These are phyloP conservation scores for Stenodema calcarata DNA, from an alignment of 2,888 invertebrate species.

Conservation along the genomic window DNA sequence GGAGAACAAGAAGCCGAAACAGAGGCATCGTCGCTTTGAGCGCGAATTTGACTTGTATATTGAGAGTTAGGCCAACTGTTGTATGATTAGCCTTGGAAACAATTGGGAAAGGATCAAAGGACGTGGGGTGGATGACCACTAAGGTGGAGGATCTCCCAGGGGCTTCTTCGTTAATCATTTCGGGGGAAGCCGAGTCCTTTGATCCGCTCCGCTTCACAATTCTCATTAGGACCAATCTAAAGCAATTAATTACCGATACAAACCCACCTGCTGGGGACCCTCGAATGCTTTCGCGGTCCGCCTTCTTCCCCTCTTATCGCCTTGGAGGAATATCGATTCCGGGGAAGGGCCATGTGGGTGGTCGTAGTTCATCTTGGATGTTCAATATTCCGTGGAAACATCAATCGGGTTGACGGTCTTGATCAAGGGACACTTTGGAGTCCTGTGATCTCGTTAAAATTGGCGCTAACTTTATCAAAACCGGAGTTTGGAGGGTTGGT, in stretches of 20 bases:
- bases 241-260: conserved; percentile 51
- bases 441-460: background rate
- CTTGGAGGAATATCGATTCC: background rate
- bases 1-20: conserved; percentile 34
- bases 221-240: conserved; percentile 49
- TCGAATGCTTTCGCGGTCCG: background rate
- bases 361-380: background rate
- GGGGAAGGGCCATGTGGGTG: background rate
- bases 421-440: background rate
- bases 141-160: conserved; percentile 42
- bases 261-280: conserved; percentile 23
- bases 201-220: conserved; percentile 47
- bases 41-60: conserved; percentile 49
- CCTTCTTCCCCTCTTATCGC: background rate
- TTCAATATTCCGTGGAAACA: background rate
- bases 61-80: conserved; percentile 48
- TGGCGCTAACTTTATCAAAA: background rate
- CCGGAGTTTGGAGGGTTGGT: too few relatives aligned
- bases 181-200: conserved; percentile 25
- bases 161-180: conserved; percentile 46
- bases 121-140: conserved; percentile 34
- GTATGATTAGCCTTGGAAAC: conserved; percentile 47
- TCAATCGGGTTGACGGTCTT: background rate
- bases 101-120: conserved; percentile 39
- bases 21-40: conserved; percentile 10